Evolutionary conservation across 2,888 invertebrate genomes (phyloP).

Genomic region (Eilema sororculum): DNA sequence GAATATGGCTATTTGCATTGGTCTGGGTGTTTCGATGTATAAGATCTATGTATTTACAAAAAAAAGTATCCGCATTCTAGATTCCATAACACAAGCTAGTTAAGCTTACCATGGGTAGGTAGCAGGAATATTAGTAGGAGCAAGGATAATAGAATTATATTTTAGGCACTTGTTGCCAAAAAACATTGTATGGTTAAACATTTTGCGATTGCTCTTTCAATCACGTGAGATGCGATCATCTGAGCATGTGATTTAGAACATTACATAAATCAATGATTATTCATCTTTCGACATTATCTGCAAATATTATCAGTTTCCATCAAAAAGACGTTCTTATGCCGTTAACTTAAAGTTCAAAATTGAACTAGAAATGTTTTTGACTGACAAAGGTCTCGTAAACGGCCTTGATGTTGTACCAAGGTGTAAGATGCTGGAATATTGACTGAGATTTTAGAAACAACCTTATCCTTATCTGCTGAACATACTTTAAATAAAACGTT

Average conservation of each 20-base stretch:
- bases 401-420: slow-evolving; percentile 36
- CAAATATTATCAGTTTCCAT: slow-evolving; percentile 39
- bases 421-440: slow-evolving; percentile 28
- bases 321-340: slow-evolving; percentile 10
- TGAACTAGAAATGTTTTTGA: slow-evolving; percentile 16
- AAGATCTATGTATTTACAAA: too few relatives aligned
- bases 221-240: slow-evolving; percentile 43
- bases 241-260: slow-evolving; percentile 53
- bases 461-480: slow-evolving; percentile 19
- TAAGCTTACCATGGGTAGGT: too few relatives aligned
- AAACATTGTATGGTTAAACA: too few relatives aligned
- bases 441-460: slow-evolving; percentile 12
- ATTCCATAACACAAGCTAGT: too few relatives aligned
- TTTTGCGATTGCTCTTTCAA: not conserved
- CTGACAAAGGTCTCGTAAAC: slow-evolving; percentile 18
- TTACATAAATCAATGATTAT: slow-evolving; percentile 50
- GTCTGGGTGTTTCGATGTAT: too few relatives aligned
- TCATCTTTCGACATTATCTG: slow-evolving; percentile 68
- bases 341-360: slow-evolving; percentile 36
- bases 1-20: too few relatives aligned
- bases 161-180: too few relatives aligned
- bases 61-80: too few relatives aligned
- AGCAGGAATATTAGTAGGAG: too few relatives aligned
- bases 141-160: too few relatives aligned
- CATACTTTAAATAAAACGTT: not conserved